phyloP scores from a whole-genome alignment of 2,113 vertebrate genomes.

The Brachypodius melanocephalos region DNA sequence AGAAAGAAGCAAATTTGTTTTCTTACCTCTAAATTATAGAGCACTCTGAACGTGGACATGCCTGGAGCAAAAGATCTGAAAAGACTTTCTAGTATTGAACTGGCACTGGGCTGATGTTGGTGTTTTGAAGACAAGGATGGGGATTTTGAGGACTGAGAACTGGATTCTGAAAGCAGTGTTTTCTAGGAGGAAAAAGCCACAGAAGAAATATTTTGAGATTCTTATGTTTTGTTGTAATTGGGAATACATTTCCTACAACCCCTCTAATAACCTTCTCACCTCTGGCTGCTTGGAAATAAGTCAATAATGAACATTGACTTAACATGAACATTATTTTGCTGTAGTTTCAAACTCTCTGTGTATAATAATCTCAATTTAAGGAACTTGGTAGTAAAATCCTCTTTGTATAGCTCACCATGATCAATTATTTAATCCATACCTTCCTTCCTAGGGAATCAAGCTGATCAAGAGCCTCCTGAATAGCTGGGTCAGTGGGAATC shows the following conservation, averaged over 20 bases:
- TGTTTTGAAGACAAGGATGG: slow-evolving; percentile 94
- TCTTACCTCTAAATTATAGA: slow-evolving; percentile 96
- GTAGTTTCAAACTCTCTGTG: background rate
- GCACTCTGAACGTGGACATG: slow-evolving; percentile 98
- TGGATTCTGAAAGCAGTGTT: slow-evolving; percentile 88
- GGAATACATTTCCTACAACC: background rate
- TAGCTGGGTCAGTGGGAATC: slow-evolving; percentile 96
- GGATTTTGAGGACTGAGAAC: slow-evolving; percentile 90
- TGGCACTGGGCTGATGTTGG: slow-evolving; percentile 94
- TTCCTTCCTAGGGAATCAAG: slow-evolving; percentile 82
- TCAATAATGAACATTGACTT: background rate
- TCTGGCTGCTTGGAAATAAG: background rate
- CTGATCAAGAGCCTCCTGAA: slow-evolving; percentile 95
- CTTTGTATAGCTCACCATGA: background rate
- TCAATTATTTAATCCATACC: slow-evolving; percentile 59
- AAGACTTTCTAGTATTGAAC: slow-evolving; percentile 92
- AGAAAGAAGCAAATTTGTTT: background rate
- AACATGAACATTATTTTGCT: background rate
- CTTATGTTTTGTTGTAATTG: background rate
- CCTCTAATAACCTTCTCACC: background rate
- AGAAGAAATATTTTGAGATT: background rate
- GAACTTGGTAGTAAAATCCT: background rate
- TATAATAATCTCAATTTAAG: background rate
- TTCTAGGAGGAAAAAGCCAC: slow-evolving; percentile 75
- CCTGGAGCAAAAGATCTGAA: slow-evolving; percentile 96